These are phyloP conservation scores for Sebastes vulpes DNA, from an alignment of 2,797 vertebrate genomes.

Conservation along the genomic window DNA sequence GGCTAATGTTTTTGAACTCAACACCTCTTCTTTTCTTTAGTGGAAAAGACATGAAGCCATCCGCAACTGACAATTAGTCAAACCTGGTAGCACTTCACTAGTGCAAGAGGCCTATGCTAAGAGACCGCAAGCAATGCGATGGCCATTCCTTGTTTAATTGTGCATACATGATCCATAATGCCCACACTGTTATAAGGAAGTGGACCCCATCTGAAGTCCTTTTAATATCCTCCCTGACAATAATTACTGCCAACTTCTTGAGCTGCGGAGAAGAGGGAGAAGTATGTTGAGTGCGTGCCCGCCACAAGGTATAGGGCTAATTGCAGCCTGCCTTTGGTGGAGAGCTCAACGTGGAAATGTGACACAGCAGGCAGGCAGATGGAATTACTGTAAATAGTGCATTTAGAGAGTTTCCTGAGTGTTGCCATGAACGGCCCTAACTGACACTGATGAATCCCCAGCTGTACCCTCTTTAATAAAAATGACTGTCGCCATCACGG, in stretches of 20 bases:
- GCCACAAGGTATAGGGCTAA: slow-evolving; percentile 59
- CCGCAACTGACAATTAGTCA: slow-evolving; percentile 41
- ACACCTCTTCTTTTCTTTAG: background rate
- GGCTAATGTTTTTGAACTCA: background rate
- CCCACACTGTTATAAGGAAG: slow-evolving; percentile 53
- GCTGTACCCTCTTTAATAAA: slow-evolving; percentile 64
- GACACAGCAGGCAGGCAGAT: slow-evolving; percentile 55
- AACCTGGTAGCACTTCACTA: slow-evolving; percentile 29
- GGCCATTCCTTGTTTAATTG: slow-evolving; percentile 72
- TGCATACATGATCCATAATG: slow-evolving; percentile 70
- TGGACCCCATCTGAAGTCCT: slow-evolving; percentile 51
- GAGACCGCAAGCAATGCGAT: slow-evolving; percentile 38
- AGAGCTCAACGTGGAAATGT: slow-evolving; percentile 49
- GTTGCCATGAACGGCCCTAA: slow-evolving; percentile 52
- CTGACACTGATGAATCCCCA: slow-evolving; percentile 76
- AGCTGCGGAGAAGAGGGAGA: slow-evolving; percentile 25
- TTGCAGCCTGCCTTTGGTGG: slow-evolving; percentile 51
- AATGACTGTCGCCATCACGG: slow-evolving; percentile 62
- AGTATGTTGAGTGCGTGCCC: slow-evolving; percentile 13
- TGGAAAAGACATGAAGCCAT: slow-evolving; percentile 9
- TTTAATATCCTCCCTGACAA: slow-evolving; percentile 58
- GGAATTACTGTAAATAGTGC: slow-evolving; percentile 66
- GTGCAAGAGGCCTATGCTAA: slow-evolving; percentile 44
- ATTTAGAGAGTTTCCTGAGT: slow-evolving; percentile 70
- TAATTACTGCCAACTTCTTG: slow-evolving; percentile 64